Evolutionary conservation across 2,888 invertebrate species (phyloP), one percentile per base, ranked within the genome.

Genomic region (Drosophila ustulata): DNA sequence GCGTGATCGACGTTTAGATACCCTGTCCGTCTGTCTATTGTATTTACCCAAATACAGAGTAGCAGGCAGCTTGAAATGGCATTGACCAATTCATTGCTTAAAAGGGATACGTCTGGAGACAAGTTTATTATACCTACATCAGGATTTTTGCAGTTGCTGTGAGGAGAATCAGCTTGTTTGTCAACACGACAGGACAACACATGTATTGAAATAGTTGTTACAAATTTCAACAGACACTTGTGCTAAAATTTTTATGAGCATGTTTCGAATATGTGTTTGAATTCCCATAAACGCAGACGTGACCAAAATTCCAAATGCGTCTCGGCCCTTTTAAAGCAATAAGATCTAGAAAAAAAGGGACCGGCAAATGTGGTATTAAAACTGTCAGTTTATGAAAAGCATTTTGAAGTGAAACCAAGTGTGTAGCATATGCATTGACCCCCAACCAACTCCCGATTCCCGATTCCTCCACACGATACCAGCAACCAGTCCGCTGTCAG

Each of bases 261-360:
- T 67, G 66, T 66, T 66, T 50, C 45, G 32, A 52, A 37, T 50
- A 52, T 66, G 59, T 74, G 71, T 82, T 79, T 70, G 67, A 67
- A 62, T 74, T 47, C 67, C 55, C 76, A 68, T 83, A 66, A 70
- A 52, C 59, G 62, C 67, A 56, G 53, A 82, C 82, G 83, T 82
- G 86, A 78, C 68, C 26, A 56, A 71, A 75, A 71, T 77, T 43
- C 26, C 5, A 37, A 75, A 70, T 37, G 11, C 5, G 13, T 26
- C 43, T 26, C 26, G 32, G 9, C 39, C 8, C n/a, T 61, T 49
- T 66, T 25, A 74, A 71, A n/a, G 30, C 52, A 69, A 53, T 13
- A 8, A 53, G 59, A 50, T n/a, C 37, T n/a, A n/a, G 28, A 43
- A n/a, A 18, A 50, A 57, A 63, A 43, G n/a, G 66, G 32, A 55